Evolutionary conservation across 2,888 invertebrate species (phyloP).

Genomic region (Liopterus haemorrhoidalis): DNA sequence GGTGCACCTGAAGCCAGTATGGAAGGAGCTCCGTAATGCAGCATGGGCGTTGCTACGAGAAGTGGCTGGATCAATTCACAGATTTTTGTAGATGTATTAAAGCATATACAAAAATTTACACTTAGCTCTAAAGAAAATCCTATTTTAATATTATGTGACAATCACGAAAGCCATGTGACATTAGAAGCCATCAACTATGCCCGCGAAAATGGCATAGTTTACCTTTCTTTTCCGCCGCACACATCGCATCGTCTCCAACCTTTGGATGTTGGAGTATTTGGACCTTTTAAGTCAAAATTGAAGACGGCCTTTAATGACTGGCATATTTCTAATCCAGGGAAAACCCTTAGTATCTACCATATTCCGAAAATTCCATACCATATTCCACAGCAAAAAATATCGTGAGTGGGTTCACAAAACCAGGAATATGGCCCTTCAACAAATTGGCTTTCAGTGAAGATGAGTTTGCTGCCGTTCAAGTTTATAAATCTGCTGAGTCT

Average conservation of each 20-base stretch:
- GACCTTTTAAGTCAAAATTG: constrained; percentile 36
- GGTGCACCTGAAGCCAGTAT: no score
- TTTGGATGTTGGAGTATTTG: constrained; percentile 37
- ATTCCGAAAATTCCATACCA: constrained; percentile 35
- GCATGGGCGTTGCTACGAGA: no score
- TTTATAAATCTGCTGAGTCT: no score
- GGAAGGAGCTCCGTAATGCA: no score
- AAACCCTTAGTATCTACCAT: constrained; percentile 38
- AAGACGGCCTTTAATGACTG: constrained; percentile 37
- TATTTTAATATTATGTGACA: constrained; percentile 31
- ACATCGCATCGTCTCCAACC: no score
- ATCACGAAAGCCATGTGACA: no score
- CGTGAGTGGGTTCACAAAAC: no score
- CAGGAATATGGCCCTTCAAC: constrained; percentile 38
- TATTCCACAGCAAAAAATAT: no score
- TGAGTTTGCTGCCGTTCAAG: no score
- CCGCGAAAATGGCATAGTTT: constrained; percentile 39
- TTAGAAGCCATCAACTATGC: constrained; percentile 37
- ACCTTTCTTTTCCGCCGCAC: constrained; percentile 32
- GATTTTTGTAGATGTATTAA: constrained; percentile 33
- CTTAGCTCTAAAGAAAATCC: constrained; percentile 32
- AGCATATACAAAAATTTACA: constrained; percentile 31
- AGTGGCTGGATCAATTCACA: constrained; percentile 34
- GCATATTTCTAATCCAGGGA: no score
- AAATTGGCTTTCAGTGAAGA: no score